Base-by-base conservation (phyloP, 2,888 invertebrate species). In the Apocheima hispidaria region DNA sequence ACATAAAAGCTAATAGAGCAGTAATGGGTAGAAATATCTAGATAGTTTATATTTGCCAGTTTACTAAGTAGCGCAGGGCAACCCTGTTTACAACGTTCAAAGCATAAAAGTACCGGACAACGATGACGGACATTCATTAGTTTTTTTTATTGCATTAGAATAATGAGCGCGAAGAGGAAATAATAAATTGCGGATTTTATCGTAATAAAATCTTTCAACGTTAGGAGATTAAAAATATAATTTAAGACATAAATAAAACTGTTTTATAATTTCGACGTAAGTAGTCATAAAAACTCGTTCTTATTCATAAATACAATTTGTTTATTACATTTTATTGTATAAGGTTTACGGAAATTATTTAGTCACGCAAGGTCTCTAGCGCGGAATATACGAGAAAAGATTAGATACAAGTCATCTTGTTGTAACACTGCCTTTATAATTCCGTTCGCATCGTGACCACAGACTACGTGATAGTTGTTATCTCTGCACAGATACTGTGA, bases 131-230 rank as follows among this genome's bases (percentile, higher is more conserved):
- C 59, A 58, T 60, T 63, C 64, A 63, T 55, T 55, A 62, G 35
- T 49, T n/a, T 49, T 40, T 50, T 60, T 55, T 55, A 44, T 55
- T 44, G 44, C 38, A n/a, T 55, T 60, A 50, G 50, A 60, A 55
- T 60, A 55, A 55, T 51, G 50, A 51, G 50, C 38, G 59, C 28
- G 36, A 44, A 48, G 61, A 56, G 61, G 56, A 70, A 52, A 63
- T 55, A 62, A 65, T 60, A 66, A 65, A 65, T 70, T 63, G 64
- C 52, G 16, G 43, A 55, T 63, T 65, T 54, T 57, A 62, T 62
- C 61, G 6, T 62, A 56, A 53, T 57, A 56, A 35, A 62, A 62
- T 57, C 61, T 57, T 48, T 49, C 48, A 56, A 52, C 55, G 44
- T 33, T 49, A 14, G 41, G 23, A 33, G 55, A 55, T 60, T 55